phyloP scores from a whole-genome alignment of 2,113 vertebrate species.

The Ginglymostoma cirratum region DNA sequence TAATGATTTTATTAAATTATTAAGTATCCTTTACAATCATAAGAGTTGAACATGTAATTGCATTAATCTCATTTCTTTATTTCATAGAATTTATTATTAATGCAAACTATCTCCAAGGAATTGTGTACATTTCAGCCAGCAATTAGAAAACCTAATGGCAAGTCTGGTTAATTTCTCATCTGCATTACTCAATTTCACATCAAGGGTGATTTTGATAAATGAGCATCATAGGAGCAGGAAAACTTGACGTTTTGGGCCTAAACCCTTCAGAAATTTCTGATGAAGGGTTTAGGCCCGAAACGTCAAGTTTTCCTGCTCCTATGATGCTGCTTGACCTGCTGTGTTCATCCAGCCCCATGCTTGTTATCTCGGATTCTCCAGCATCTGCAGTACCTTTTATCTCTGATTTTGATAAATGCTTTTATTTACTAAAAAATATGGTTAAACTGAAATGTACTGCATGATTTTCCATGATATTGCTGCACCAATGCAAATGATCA shows the following conservation, averaged over 20 bases:
- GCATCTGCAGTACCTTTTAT: too few relatives aligned
- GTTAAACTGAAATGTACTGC: neutral
- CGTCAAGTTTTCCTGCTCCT: too few relatives aligned
- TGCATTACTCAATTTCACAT: neutral
- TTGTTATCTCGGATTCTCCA: too few relatives aligned
- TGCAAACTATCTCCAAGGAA: neutral
- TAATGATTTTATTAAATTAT: neutral
- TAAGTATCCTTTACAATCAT: neutral
- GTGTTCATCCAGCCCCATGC: too few relatives aligned
- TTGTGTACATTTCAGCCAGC: neutral
- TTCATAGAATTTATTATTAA: neutral
- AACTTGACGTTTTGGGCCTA: too few relatives aligned
- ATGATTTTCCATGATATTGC: neutral
- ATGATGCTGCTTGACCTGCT: too few relatives aligned
- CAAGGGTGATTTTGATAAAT: neutral
- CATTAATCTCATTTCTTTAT: neutral
- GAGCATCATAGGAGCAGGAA: too few relatives aligned
- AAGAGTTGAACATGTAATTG: neutral
- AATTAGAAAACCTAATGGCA: neutral
- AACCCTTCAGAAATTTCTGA: too few relatives aligned
- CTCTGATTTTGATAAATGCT: neutral
- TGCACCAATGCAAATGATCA: neutral
- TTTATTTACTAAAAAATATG: neutral
- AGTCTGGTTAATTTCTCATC: neutral
- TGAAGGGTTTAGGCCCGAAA: too few relatives aligned